These are phyloP conservation scores for Tragelaphus eurycerus DNA, from an alignment of 2,797 vertebrate genomes.

Conservation along the genomic window DNA sequence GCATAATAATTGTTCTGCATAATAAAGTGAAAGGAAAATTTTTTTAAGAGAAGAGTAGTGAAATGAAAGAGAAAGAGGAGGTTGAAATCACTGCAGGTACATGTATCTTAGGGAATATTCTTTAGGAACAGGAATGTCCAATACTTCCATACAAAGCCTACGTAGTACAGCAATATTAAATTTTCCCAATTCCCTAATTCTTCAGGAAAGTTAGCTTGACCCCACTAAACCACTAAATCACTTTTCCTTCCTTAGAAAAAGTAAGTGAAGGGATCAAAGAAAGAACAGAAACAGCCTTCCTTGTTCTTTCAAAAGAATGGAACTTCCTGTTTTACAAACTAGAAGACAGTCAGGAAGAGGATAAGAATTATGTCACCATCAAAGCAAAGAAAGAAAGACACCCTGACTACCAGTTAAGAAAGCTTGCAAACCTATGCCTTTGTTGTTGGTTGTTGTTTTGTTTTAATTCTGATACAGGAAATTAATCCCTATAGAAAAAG, in stretches of 20 bases:
- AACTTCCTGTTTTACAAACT: not conserved
- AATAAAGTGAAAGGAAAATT: not conserved
- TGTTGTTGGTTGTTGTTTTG: not conserved
- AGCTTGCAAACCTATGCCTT: not conserved
- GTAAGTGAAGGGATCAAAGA: not conserved
- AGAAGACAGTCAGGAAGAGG: not conserved
- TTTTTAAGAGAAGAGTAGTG: not conserved
- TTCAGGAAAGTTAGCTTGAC: not conserved
- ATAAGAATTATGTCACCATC: not conserved
- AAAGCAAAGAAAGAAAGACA: not conserved
- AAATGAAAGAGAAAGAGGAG: not conserved
- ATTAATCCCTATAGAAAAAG: not conserved
- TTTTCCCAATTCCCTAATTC: not conserved
- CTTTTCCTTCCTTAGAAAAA: conserved; percentile 13
- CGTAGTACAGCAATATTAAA: not conserved
- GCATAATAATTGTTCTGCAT: not conserved
- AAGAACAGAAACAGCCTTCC: not conserved
- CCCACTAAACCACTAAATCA: not conserved
- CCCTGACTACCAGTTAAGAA: not conserved
- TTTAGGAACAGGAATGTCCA: not conserved
- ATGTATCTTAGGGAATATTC: not conserved
- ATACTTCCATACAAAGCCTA: not conserved
- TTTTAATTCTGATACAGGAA: not conserved
- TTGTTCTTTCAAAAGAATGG: not conserved
- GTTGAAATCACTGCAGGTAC: not conserved